Percentiles rank a stretch among this genome's conserved stretches.
Evolutionary conservation across 2,113 vertebrate species (phyloP).

Genomic region (Elachura formosa): DNA sequence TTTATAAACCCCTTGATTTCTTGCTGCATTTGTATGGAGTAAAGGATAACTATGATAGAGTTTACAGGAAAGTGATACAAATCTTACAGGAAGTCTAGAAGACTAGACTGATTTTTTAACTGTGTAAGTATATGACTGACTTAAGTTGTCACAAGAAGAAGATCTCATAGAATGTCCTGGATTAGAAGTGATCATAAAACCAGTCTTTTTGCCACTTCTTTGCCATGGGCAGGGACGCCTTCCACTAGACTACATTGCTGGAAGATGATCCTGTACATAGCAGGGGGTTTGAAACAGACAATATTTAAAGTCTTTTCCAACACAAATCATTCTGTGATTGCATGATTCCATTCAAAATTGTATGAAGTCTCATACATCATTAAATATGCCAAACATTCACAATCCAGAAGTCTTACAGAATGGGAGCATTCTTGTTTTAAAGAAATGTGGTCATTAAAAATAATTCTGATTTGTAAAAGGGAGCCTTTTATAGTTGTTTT

Average conservation of each 20-base stretch:
- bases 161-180: background rate
- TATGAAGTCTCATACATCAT: background rate
- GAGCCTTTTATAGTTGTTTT: background rate
- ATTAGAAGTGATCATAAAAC: background rate
- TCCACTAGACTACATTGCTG: background rate
- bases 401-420: background rate
- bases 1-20: background rate
- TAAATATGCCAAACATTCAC: background rate
- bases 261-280: background rate
- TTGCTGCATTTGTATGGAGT: background rate
- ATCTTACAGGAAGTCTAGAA: background rate
- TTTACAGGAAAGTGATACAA: background rate
- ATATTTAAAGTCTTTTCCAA: background rate
- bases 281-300: rapidly evolving
- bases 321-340: background rate
- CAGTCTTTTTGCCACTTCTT: background rate
- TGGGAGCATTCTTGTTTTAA: background rate
- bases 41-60: background rate
- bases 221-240: background rate
- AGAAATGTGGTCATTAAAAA: background rate
- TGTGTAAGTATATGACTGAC: background rate
- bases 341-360: background rate
- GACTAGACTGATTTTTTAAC: background rate
- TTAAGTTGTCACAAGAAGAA: background rate
- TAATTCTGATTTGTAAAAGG: background rate